phyloP scores from a whole-genome alignment of 2,888 invertebrate species.

The Aelia acuminata region DNA sequence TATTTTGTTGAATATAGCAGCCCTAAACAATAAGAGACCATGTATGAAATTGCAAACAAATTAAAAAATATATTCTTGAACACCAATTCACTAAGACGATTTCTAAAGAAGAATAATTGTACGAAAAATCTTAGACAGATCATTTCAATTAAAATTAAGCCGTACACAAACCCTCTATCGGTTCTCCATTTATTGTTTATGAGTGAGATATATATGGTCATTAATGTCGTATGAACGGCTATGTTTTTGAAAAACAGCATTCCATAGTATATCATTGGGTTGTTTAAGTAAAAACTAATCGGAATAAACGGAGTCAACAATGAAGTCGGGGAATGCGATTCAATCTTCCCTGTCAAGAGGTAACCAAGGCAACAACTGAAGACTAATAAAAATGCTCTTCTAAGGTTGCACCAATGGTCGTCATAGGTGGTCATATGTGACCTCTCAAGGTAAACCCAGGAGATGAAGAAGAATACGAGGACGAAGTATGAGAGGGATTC shows the following conservation, averaged over 20 bases:
- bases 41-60: not conserved
- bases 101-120: not conserved
- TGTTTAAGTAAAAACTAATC: not conserved
- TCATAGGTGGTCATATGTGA: not conserved
- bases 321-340: not conserved
- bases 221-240: not conserved
- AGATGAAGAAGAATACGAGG: not conserved
- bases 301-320: not conserved
- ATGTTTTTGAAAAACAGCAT: not conserved
- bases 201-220: not conserved
- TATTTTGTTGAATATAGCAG: slow-evolving; percentile 20
- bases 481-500: slow-evolving; percentile 27
- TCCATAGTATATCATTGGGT: not conserved
- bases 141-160: slow-evolving; percentile 16
- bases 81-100: not conserved
- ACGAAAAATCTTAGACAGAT: not conserved
- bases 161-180: slow-evolving; percentile 20
- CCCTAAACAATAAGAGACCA: not conserved
- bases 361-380: slow-evolving; percentile 3
- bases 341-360: slow-evolving; percentile 6
- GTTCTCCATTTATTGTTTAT: slow-evolving; percentile 2
- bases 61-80: not conserved
- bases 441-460: slow-evolving; percentile 43
- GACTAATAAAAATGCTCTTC: not conserved
- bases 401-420: slow-evolving; percentile 1